A percentile compares a stretch with the other conserved stretches of the same genome.
Conservation (phyloP, 2,113 vertebrate species). For the Psilopogon haemacephalus region DNA sequence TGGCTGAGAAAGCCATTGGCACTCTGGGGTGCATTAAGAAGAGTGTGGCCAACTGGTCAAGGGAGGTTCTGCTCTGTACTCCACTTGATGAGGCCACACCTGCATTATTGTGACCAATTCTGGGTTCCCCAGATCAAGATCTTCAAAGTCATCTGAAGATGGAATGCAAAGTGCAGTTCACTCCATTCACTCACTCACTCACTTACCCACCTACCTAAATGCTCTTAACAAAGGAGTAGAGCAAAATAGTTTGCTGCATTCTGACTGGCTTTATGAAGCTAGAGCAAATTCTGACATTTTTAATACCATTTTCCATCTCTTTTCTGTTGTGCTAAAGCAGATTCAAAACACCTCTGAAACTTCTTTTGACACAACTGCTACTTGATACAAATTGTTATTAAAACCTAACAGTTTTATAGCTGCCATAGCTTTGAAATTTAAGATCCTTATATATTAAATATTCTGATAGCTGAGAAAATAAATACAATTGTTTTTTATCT, state of each 20-base stretch:
- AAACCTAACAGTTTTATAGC: neutral
- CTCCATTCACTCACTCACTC: neutral
- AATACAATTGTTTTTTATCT: neutral
- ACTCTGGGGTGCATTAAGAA: no score
- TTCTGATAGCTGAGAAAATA: neutral
- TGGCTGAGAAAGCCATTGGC: no score
- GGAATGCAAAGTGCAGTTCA: neutral
- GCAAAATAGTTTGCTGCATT: neutral
- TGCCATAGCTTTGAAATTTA: neutral
- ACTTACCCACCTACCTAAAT: neutral
- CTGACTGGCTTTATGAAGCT: neutral
- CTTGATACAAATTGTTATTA: neutral
- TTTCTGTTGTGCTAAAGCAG: neutral
- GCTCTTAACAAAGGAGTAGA: neutral
- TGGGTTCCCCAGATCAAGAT: no score
- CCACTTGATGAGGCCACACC: no score
- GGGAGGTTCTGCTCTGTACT: no score
- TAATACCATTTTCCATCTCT: neutral
- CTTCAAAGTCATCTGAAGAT: neutral
- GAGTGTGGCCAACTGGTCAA: no score
- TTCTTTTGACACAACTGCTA: neutral
- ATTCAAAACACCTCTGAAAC: neutral
- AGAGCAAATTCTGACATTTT: neutral
- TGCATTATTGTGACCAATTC: no score
- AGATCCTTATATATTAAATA: neutral